Conservation (phyloP, 2,113 vertebrate genomes). For the Scophthalmus maximus region DNA sequence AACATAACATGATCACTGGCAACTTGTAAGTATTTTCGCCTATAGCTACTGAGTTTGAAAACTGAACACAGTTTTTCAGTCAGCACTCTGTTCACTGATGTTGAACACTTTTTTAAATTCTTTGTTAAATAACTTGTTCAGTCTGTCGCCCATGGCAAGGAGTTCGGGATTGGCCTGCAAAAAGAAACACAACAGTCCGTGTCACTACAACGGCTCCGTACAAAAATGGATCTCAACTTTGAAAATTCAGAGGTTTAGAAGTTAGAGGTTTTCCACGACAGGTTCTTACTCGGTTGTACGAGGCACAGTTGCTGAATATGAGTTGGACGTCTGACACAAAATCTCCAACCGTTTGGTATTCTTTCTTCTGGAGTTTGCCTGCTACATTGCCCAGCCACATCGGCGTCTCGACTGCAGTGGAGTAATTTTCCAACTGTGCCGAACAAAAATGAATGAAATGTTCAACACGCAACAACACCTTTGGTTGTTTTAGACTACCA, state of each 20-base stretch:
- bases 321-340: slow-evolving; percentile 74
- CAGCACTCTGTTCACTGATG: slow-evolving; percentile 29
- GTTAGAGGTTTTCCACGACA: not conserved
- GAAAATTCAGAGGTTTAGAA: not conserved
- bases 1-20: no score
- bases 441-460: not conserved
- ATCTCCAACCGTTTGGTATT: slow-evolving; percentile 64
- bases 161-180: slow-evolving; percentile 65
- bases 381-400: slow-evolving; percentile 72
- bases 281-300: slow-evolving; percentile 70
- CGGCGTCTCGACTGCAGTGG: slow-evolving; percentile 42
- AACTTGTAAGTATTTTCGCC: no score
- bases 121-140: slow-evolving; percentile 67
- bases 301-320: slow-evolving; percentile 74
- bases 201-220: not conserved
- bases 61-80: not conserved
- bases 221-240: not conserved
- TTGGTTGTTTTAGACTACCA: not conserved
- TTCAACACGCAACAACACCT: not conserved
- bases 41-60: not conserved
- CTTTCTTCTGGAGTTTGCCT: slow-evolving; percentile 50
- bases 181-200: slow-evolving; percentile 9
- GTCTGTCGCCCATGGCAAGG: slow-evolving; percentile 16
- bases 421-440: slow-evolving; percentile 54
- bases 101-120: slow-evolving; percentile 69